Evolutionary conservation across 2,888 invertebrate genomes (phyloP).

Genomic region (Microctonus aethiopoides): DNA sequence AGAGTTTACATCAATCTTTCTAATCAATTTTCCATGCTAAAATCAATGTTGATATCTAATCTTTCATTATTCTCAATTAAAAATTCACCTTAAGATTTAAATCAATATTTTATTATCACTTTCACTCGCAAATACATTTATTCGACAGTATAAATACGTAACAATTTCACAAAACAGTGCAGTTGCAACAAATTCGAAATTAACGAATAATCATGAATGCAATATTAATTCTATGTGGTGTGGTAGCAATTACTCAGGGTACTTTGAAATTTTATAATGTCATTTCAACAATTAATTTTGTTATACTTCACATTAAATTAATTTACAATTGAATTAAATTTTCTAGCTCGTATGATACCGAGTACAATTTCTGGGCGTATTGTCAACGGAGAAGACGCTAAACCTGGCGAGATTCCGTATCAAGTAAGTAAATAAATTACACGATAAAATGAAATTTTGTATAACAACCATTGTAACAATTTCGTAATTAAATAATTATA

Average conservation of each 20-base stretch:
- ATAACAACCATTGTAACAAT: too few species aligned
- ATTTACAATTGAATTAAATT: not conserved
- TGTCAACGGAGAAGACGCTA: conserved; percentile 47
- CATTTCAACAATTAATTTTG: not conserved
- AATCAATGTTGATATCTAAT: not conserved
- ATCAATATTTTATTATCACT: not conserved
- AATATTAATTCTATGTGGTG: conserved; percentile 22
- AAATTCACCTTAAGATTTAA: not conserved
- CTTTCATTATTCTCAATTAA: not conserved
- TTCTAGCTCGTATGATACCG: conserved; percentile 28
- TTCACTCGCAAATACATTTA: not conserved
- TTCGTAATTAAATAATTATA: too few species aligned
- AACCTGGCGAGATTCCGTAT: conserved; percentile 53
- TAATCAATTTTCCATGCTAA: not conserved
- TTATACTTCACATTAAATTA: not conserved
- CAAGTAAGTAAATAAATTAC: conserved; percentile 44
- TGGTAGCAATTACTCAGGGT: conserved; percentile 35
- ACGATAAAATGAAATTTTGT: not conserved
- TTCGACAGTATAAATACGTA: conserved; percentile 27
- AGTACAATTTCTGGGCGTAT: conserved; percentile 28
- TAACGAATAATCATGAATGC: conserved; percentile 35
- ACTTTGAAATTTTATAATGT: not conserved
- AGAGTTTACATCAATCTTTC: not conserved
- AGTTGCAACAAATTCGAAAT: conserved; percentile 15
- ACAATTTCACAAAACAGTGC: not conserved